Evolutionary conservation across 1,140 invertebrate species (phyloP).

Genomic region (Diorhabda sublineata): DNA sequence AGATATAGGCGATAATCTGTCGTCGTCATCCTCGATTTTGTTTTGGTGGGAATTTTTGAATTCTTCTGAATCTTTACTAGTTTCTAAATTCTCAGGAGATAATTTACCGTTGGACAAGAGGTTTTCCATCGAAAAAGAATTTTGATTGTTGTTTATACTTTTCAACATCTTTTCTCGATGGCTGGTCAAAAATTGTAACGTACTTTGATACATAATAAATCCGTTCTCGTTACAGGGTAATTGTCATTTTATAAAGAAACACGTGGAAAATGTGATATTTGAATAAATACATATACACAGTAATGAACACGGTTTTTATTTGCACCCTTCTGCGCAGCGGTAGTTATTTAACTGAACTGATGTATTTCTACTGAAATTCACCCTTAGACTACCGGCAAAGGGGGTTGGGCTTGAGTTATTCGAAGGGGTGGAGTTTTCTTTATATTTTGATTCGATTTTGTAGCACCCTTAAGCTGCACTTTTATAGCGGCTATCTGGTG

Average conservation of each 20-base stretch:
- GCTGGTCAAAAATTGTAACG: constrained; percentile 34
- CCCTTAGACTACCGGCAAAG: constrained; percentile 34
- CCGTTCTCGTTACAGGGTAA: not conserved
- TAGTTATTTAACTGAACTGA: constrained; percentile 31
- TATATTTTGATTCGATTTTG: constrained; percentile 31
- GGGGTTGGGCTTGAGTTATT: constrained; percentile 34
- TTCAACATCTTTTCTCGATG: constrained; percentile 43
- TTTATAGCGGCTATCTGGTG: constrained; percentile 25
- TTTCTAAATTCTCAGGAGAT: constrained; percentile 39
- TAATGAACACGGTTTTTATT: constrained; percentile 15
- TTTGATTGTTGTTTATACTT: constrained; percentile 42
- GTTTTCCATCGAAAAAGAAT: constrained; percentile 46
- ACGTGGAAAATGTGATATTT: constrained; percentile 4
- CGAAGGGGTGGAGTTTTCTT: constrained; percentile 41
- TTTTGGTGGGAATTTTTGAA: constrained; percentile 6
- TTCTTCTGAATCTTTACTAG: constrained; percentile 23
- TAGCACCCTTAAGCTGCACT: constrained; percentile 30
- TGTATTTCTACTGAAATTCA: constrained; percentile 35
- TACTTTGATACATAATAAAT: constrained; percentile 39
- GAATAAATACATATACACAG: constrained; percentile 11
- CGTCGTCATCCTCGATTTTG: constrained; percentile 27
- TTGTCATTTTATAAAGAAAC: constrained; percentile 7
- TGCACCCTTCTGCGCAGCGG: constrained; percentile 20
- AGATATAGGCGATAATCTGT: constrained; percentile 28
- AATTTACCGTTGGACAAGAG: constrained; percentile 40